Percentiles rank a stretch among this genome's conserved stretches.
Evolutionary conservation across 2,888 invertebrate species (phyloP).

Genomic region (Pandemis corylana): DNA sequence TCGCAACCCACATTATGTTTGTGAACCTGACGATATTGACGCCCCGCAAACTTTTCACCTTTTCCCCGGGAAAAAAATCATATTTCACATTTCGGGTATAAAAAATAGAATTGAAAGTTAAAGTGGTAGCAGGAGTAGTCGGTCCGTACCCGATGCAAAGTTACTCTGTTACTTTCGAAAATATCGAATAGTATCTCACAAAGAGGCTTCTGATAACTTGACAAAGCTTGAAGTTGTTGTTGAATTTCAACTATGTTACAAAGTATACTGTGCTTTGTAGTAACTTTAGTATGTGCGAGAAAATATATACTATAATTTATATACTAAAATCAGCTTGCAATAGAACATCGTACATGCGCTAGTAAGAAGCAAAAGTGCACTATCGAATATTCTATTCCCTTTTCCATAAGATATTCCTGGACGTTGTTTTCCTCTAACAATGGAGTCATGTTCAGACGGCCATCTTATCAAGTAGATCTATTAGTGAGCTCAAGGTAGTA

Average conservation of each 20-base stretch:
- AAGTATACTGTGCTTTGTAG: slow-evolving; percentile 26
- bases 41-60: slow-evolving; percentile 64
- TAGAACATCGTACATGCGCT: background rate
- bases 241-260: slow-evolving; percentile 53
- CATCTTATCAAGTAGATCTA: background rate
- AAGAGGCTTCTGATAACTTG: slow-evolving; percentile 62
- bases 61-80: slow-evolving; percentile 61
- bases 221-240: slow-evolving; percentile 62
- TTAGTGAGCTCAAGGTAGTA: background rate
- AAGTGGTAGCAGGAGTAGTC: slow-evolving; percentile 48
- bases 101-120: slow-evolving; percentile 54
- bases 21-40: slow-evolving; percentile 70
- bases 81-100: slow-evolving; percentile 55
- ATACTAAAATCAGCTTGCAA: background rate
- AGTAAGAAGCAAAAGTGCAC: background rate
- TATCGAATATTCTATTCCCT: background rate
- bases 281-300: slow-evolving; percentile 24
- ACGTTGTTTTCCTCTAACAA: background rate
- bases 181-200: slow-evolving; percentile 68
- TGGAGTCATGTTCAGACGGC: background rate
- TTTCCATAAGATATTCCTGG: background rate
- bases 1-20: slow-evolving; percentile 70
- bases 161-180: slow-evolving; percentile 61
- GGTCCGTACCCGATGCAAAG: slow-evolving; percentile 53
- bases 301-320: slow-evolving; percentile 3